Evolutionary conservation across 2,113 vertebrate genomes (phyloP), one percentile per base, ranked within the genome.

Genomic region (Apodemus speciosus): DNA sequence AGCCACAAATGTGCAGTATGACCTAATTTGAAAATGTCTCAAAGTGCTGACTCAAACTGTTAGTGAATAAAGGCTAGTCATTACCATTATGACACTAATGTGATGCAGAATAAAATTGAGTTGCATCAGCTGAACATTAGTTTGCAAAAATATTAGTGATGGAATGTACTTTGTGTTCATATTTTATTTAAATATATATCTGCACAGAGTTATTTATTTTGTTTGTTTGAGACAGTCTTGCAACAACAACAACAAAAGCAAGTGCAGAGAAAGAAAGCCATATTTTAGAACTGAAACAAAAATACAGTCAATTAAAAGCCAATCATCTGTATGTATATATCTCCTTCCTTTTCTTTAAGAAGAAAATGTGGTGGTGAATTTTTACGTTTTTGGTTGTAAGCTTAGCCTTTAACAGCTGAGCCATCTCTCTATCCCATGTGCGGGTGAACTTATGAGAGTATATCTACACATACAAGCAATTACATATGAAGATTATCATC

Each of bases 31-130:
- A 98, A 98, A 98, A 98, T 96, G 98, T 98, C 98, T 97, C 89
- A 94, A 98, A 98, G 97, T 98, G 98, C 98, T 98, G 98, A 98
- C 98, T 98, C 98, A 98, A 98, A 98, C 93, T 97, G 97, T 98
- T 98, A 95, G 97, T 98, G 98, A 98, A 97, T 98, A 98, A 98
- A 98, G 95, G 97, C 97, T 96, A 96, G 97, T 98, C 98, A 96
- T 91, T 97, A 98, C 97, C 0, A 62, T 96, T 30, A 96, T 97
- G 98, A 98, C 98, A 98, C 94, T 98, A 98, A 98, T 98, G 98
- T 77, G 71, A 98, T 98, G 98, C 98, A 97, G 98, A 98, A 97
- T 97, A 98, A 98, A 98, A 98, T 98, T 64, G 95, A 97, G 97
- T 98, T 97, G 98, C 97, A 97, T 98, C 98, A 98, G 98, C 98